phyloP scores from a whole-genome alignment of 2,113 vertebrate species.

The Microtus ochrogaster region DNA sequence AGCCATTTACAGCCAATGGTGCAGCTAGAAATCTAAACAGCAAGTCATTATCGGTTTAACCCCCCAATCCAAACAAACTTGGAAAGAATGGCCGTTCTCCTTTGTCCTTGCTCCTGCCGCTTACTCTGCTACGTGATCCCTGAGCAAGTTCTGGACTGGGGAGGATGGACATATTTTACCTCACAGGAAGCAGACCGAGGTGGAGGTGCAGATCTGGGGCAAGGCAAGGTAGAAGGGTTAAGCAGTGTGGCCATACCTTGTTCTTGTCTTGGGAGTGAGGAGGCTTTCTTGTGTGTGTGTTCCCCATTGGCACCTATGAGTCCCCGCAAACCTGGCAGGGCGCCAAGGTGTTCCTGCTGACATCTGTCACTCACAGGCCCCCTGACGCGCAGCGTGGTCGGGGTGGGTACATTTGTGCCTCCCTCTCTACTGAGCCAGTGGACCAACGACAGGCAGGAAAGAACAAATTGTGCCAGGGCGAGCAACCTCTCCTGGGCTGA shows the following conservation, averaged over 20 bases:
- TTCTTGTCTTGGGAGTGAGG: neutral
- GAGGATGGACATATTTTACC: neutral
- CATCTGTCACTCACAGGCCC: neutral
- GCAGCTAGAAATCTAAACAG: neutral
- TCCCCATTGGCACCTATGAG: neutral
- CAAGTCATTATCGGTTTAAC: neutral
- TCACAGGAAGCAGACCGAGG: too few species aligned
- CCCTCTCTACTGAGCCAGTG: neutral
- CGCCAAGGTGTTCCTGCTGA: neutral
- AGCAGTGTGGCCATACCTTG: fast-evolving
- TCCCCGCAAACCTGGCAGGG: neutral
- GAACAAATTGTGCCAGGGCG: constrained; percentile 46
- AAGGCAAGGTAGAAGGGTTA: neutral
- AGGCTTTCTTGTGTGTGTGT: fast-evolving
- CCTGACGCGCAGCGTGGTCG: neutral
- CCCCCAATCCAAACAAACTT: neutral
- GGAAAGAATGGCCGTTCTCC: neutral
- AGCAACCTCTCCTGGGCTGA: constrained; percentile 48
- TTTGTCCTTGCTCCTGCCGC: neutral
- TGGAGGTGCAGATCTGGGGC: neutral
- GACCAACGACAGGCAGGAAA: constrained; percentile 40
- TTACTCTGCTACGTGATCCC: fast-evolving
- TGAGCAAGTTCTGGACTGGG: neutral
- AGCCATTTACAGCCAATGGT: neutral
- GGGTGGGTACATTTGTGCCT: neutral